Percentiles rank a stretch among this genome's conserved stretches.
phyloP scores from a whole-genome alignment of 2,113 vertebrate species.

The Ivindomyrus marchei region DNA sequence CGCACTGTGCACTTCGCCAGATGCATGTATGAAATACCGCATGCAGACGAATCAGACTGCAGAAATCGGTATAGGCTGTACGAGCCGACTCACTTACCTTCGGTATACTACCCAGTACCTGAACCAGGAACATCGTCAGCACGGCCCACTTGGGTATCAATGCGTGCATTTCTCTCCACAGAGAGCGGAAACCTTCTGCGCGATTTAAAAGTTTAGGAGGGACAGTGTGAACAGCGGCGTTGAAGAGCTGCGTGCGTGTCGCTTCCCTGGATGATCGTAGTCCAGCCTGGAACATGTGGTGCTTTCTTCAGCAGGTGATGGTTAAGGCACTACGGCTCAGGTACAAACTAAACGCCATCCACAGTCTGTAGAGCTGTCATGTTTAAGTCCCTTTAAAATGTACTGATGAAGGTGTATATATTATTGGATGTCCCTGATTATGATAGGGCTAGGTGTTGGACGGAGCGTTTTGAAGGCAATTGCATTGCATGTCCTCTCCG shows the following conservation, averaged over 20 bases:
- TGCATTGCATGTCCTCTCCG: not conserved
- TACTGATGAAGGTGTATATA: not conserved
- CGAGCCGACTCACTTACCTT: conserved; percentile 42
- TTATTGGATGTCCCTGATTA: not conserved
- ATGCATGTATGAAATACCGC: not conserved
- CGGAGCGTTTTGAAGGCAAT: not conserved
- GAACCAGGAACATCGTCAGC: conserved; percentile 48
- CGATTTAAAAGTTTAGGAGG: not conserved
- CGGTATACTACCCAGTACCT: conserved; percentile 40
- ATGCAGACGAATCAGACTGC: not conserved
- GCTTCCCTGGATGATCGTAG: not conserved
- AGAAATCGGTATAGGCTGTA: not conserved
- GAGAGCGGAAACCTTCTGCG: not conserved
- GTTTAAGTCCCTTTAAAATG: not conserved
- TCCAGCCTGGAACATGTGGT: not conserved
- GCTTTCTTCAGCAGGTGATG: not conserved
- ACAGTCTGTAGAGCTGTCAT: not conserved
- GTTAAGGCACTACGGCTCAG: not conserved
- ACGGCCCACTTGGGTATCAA: conserved; percentile 39
- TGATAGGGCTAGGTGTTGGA: not conserved
- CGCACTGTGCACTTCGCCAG: not conserved
- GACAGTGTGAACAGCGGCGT: not conserved
- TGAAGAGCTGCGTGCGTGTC: not conserved
- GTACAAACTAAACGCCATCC: not conserved
- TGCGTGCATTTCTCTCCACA: conserved; percentile 50